Conservation (phyloP, 2,797 vertebrate genomes). For the Periparus ater region DNA sequence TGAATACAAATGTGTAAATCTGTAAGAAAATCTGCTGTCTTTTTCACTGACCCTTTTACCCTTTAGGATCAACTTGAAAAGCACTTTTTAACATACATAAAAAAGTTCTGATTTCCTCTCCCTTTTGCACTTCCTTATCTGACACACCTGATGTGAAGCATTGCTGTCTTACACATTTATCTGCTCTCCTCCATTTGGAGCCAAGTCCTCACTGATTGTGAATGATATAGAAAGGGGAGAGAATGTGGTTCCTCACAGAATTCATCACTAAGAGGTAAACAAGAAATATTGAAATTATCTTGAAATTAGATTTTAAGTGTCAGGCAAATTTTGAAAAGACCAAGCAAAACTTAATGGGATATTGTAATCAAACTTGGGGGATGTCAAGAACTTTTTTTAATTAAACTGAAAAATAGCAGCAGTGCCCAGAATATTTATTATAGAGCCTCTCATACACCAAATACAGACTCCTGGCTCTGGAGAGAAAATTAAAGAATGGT, state of each 20-base stretch:
- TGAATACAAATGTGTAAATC: not conserved
- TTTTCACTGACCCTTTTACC: not conserved
- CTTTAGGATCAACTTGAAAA: not conserved
- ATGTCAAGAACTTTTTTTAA: not conserved
- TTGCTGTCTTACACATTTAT: not conserved
- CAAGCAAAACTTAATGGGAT: not conserved
- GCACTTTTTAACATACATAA: fast-evolving
- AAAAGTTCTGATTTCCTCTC: not conserved
- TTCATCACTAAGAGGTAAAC: not conserved
- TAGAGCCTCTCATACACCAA: not conserved
- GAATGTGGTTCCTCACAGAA: not conserved
- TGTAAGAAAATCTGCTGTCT: not conserved
- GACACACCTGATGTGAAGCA: not conserved
- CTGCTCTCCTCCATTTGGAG: not conserved
- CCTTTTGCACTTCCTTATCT: not conserved
- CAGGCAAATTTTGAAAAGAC: not conserved
- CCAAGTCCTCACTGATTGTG: not conserved
- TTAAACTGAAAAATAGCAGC: not conserved
- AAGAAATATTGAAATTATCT: not conserved
- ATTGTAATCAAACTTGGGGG: not conserved
- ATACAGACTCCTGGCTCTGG: not conserved
- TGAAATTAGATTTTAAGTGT: not conserved
- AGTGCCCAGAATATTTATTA: not conserved
- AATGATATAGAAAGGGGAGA: not conserved
- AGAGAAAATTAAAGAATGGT: not conserved